Percentiles rank a stretch among this genome's conserved stretches.
Conservation (phyloP, 2,113 vertebrate genomes). For the Charadrius vociferus region DNA sequence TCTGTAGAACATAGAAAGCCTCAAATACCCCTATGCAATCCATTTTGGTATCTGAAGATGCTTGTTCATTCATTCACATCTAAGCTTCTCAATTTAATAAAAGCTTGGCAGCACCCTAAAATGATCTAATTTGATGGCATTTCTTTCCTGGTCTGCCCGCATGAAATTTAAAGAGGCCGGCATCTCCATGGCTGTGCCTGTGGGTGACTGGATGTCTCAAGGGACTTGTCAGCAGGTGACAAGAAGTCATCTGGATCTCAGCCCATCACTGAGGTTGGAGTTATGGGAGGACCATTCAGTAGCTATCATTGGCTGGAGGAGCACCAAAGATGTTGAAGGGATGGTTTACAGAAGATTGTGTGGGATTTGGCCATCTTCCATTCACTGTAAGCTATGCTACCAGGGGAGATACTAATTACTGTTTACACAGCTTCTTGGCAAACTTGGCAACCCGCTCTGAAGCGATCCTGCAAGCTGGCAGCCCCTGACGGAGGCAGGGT, state of each 20-base stretch:
- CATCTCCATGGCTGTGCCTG: not conserved
- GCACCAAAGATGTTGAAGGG: not conserved
- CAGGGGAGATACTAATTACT: not conserved
- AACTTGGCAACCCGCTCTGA: not conserved
- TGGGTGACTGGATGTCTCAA: not conserved
- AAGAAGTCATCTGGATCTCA: not conserved
- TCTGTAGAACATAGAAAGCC: not conserved
- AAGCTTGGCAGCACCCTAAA: not conserved
- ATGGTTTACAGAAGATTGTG: not conserved
- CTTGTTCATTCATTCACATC: not conserved
- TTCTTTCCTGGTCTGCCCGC: not conserved
- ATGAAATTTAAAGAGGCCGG: not conserved
- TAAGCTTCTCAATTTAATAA: not conserved
- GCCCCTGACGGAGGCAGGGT: not conserved
- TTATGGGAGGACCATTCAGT: not conserved
- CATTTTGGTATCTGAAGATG: not conserved
- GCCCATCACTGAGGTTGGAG: not conserved
- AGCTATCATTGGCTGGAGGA: not conserved
- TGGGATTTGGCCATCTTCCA: not conserved
- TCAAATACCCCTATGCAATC: not conserved
- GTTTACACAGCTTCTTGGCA: not conserved
- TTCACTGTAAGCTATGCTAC: not conserved
- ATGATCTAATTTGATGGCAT: not conserved
- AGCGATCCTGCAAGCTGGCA: not conserved
- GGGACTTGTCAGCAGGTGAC: not conserved